Conservation (phyloP, 1,140 invertebrate species). For the Dolichoris vasculosae region DNA sequence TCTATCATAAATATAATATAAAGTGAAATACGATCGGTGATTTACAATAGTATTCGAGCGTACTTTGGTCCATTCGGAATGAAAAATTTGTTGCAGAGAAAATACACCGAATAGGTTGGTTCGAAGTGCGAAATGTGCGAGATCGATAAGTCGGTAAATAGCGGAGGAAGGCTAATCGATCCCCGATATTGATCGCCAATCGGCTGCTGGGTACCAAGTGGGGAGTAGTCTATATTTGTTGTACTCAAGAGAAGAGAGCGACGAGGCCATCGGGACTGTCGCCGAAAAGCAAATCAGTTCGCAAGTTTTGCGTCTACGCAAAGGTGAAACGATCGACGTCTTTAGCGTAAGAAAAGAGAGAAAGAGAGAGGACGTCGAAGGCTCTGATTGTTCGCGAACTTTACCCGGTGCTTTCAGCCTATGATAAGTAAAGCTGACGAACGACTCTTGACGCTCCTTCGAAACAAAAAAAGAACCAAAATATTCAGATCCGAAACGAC, state of each 20-base stretch:
- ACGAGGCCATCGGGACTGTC: slow-evolving; percentile 54
- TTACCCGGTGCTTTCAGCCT: no score
- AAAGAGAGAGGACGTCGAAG: background rate
- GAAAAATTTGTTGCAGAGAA: background rate
- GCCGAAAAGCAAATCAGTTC: slow-evolving; percentile 67
- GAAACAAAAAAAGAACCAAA: background rate
- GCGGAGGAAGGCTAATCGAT: slow-evolving; percentile 59
- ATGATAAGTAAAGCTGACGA: no score
- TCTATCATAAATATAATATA: no score
- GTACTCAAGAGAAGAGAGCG: slow-evolving; percentile 56
- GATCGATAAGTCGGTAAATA: slow-evolving; percentile 46
- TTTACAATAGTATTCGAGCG: no score
- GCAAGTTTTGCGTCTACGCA: slow-evolving; percentile 55
- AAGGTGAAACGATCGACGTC: background rate
- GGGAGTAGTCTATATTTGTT: slow-evolving; percentile 72
- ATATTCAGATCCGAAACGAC: background rate
- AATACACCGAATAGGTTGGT: background rate
- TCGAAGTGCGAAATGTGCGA: slow-evolving; percentile 1
- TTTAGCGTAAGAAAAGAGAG: background rate
- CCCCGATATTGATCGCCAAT: slow-evolving; percentile 64
- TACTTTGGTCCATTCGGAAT: background rate
- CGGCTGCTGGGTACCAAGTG: slow-evolving; percentile 64
- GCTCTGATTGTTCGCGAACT: background rate
- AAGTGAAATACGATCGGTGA: no score
- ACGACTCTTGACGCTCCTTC: background rate